Evolutionary conservation across 2,797 vertebrate genomes (phyloP).

Genomic region (Tenualosa ilisha): DNA sequence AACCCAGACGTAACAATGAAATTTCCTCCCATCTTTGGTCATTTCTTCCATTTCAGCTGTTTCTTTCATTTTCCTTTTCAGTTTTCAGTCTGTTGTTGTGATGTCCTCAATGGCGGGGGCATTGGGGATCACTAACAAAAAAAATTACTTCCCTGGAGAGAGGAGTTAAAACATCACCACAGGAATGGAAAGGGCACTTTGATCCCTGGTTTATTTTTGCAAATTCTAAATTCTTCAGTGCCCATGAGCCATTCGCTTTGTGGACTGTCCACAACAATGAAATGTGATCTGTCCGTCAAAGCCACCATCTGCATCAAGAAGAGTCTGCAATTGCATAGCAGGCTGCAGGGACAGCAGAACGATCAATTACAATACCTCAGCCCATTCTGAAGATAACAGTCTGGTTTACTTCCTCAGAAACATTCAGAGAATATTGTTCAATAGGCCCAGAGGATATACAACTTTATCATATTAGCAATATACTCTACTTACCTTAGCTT

Average conservation of each 20-base stretch:
- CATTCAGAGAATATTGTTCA: neutral
- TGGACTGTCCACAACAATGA: conserved; percentile 29
- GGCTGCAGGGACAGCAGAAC: conserved; percentile 27
- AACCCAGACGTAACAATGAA: neutral
- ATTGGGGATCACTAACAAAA: conserved; percentile 16
- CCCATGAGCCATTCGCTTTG: neutral
- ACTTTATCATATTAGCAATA: neutral
- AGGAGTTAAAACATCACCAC: conserved; percentile 21
- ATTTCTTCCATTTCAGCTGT: neutral
- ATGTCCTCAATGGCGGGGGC: neutral
- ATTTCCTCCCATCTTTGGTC: neutral
- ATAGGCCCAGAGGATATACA: neutral
- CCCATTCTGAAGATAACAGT: conserved; percentile 25
- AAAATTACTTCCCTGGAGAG: conserved; percentile 32
- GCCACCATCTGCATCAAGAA: conserved; percentile 11
- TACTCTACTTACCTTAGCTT: neutral
- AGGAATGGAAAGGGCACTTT: neutral
- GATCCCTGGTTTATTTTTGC: conserved; percentile 19
- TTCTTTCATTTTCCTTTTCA: neutral
- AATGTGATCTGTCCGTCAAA: conserved; percentile 16
- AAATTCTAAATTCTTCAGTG: neutral
- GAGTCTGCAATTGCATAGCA: conserved; percentile 19
- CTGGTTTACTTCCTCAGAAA: neutral
- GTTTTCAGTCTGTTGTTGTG: neutral
- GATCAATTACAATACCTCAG: conserved; percentile 20